Conservation (phyloP, 2,797 vertebrate species). For the Poecile montanus region DNA sequence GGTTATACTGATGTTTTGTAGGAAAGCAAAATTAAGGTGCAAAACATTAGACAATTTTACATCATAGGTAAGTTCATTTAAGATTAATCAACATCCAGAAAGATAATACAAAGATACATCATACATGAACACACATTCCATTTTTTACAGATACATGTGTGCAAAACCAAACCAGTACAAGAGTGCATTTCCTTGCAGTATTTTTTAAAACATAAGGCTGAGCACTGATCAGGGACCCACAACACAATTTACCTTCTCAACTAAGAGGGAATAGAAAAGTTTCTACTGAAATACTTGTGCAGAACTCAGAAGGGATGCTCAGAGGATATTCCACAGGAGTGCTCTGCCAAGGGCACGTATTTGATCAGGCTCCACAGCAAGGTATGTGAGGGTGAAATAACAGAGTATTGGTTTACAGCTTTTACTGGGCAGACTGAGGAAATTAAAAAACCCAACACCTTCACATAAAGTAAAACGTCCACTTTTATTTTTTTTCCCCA, state of each 20-base stretch:
- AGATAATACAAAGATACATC: not conserved
- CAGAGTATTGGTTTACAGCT: not conserved
- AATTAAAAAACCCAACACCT: not conserved
- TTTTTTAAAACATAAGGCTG: not conserved
- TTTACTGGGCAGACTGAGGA: not conserved
- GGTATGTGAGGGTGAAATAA: not conserved
- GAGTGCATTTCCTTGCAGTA: not conserved
- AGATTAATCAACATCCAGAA: not conserved
- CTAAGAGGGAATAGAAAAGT: not conserved
- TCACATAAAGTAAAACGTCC: not conserved
- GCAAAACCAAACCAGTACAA: not conserved
- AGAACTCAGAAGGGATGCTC: not conserved
- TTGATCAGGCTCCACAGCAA: not conserved
- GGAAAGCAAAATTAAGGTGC: not conserved
- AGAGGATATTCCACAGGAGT: not conserved
- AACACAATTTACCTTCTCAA: not conserved
- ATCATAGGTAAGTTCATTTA: not conserved
- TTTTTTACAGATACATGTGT: not conserved
- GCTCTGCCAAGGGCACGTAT: not conserved
- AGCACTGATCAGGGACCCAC: not conserved
- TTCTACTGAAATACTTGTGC: not conserved
- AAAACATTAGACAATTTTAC: not conserved
- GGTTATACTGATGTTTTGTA: rapidly evolving
- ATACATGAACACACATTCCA: not conserved
- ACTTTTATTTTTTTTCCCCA: not conserved